A percentile compares a stretch with the other conserved stretches of the same genome.
phyloP scores from a whole-genome alignment of 2,113 vertebrate species.

The Sciurus niger region DNA sequence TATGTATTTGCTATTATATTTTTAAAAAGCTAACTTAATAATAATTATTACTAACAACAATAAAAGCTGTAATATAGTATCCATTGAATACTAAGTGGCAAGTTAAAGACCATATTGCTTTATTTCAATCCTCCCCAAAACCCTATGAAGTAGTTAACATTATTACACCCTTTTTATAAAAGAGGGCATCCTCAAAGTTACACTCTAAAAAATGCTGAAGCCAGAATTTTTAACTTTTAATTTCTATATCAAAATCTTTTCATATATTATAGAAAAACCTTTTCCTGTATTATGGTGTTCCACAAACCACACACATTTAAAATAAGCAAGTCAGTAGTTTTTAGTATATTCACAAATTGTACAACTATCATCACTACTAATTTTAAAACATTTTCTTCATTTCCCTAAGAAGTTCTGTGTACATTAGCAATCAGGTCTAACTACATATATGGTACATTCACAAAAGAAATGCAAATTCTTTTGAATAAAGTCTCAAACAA shows the following conservation, averaged over 20 bases:
- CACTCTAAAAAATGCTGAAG: neutral
- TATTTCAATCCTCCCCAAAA: neutral
- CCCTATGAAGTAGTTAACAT: neutral
- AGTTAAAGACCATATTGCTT: neutral
- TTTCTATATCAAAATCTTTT: constrained; percentile 40
- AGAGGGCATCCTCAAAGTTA: neutral
- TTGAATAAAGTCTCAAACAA: neutral
- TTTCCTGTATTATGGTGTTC: neutral
- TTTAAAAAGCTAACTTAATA: neutral
- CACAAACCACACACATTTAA: neutral
- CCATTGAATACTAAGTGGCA: neutral
- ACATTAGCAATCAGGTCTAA: neutral
- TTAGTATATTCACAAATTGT: neutral
- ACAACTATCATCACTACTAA: neutral
- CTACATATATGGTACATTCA: neutral
- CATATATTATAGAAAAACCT: neutral
- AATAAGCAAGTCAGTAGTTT: neutral
- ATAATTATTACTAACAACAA: neutral
- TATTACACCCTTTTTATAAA: neutral
- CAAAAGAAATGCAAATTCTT: constrained; percentile 24
- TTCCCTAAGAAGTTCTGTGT: neutral
- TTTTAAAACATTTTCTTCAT: constrained; percentile 49
- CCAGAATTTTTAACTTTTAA: neutral
- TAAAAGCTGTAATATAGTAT: neutral
- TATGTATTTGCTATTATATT: neutral